Evolutionary conservation across 2,888 invertebrate species (phyloP).

Genomic region (Trissolcus brochymenae): DNA sequence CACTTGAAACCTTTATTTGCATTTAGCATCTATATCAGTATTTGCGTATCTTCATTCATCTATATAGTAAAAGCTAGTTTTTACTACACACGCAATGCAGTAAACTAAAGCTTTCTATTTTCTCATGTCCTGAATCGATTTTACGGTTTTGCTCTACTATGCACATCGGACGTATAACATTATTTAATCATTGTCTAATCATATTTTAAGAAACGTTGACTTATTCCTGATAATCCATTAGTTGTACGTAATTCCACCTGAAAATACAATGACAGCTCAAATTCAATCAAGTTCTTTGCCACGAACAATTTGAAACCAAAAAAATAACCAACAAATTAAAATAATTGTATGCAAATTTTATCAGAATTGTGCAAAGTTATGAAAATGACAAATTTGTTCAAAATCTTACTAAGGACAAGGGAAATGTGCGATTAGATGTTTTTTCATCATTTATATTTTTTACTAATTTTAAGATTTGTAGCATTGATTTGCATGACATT

Average conservation of each 20-base stretch:
- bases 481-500: no score
- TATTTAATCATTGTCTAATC: constrained; percentile 50
- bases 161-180: constrained; percentile 66
- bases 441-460: no score
- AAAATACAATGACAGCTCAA: no score
- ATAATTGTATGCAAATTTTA: no score
- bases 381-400: no score
- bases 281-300: no score
- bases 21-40: no score
- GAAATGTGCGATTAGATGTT: constrained; percentile 2
- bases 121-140: constrained; percentile 52
- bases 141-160: constrained; percentile 64
- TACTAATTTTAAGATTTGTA: no score
- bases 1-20: constrained; percentile 28
- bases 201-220: constrained; percentile 32
- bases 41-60: constrained; percentile 63
- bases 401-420: constrained; percentile 3
- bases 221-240: constrained; percentile 24
- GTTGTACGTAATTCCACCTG: constrained; percentile 7
- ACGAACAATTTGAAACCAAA: no score
- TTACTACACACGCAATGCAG: constrained; percentile 62
- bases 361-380: no score
- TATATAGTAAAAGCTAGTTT: constrained; percentile 59
- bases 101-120: constrained; percentile 53
- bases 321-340: no score